These are phyloP conservation scores for Sturmia bella DNA, from an alignment of 2,888 invertebrate species.

Conservation along the genomic window DNA sequence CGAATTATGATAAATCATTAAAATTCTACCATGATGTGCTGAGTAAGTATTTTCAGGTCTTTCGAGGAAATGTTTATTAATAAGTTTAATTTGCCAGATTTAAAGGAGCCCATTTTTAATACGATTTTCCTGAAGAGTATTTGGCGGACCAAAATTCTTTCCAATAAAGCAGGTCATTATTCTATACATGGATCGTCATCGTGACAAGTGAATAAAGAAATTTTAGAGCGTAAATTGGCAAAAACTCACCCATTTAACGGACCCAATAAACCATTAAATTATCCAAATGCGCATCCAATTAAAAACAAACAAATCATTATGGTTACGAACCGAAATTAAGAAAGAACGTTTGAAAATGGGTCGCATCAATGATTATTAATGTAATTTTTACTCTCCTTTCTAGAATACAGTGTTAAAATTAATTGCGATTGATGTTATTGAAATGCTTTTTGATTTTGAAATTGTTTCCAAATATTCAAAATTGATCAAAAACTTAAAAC, in stretches of 20 bases:
- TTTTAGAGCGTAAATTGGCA: conserved; percentile 90
- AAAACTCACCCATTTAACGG: conserved; percentile 91
- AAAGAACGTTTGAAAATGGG: conserved; percentile 88
- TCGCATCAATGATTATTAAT: conserved; percentile 86
- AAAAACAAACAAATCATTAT: conserved; percentile 88
- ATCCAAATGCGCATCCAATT: too few species aligned
- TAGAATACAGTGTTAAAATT: too few species aligned
- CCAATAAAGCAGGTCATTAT: conserved; percentile 92
- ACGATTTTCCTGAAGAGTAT: conserved; percentile 89
- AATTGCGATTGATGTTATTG: too few species aligned
- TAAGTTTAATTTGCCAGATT: conserved; percentile 71
- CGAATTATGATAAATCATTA: conserved; percentile 93
- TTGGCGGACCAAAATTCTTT: conserved; percentile 91
- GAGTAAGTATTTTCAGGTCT: conserved; percentile 83
- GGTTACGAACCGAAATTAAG: conserved; percentile 88
- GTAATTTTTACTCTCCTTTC: conserved; percentile 21
- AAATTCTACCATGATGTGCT: conserved; percentile 91
- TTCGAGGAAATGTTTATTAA: not conserved
- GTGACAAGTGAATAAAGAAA: conserved; percentile 94
- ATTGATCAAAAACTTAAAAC: too few species aligned
- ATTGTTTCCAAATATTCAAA: too few species aligned
- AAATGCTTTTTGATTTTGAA: too few species aligned
- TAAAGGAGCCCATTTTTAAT: too few species aligned
- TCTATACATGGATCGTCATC: conserved; percentile 95
- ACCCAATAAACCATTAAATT: too few species aligned